A percentile compares a stretch with the other conserved stretches of the same genome.
Evolutionary conservation across 2,797 vertebrate genomes (phyloP).

Genomic region (Merluccius polli): DNA sequence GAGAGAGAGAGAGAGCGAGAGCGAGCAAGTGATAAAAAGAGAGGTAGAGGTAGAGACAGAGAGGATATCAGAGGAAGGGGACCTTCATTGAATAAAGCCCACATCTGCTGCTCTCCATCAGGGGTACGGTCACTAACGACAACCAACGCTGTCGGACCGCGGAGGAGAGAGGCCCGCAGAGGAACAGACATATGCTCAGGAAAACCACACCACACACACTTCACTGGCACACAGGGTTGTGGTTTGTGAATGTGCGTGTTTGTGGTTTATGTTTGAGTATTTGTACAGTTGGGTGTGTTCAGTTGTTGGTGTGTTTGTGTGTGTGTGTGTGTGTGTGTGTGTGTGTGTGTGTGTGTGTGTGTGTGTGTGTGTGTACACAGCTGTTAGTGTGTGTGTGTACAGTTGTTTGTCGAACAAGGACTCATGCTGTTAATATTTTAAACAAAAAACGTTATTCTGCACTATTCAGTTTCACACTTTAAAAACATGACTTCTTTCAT

Average conservation of each 20-base stretch:
- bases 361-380: neutral
- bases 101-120: constrained; percentile 78
- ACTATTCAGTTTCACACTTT: neutral
- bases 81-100: constrained; percentile 55
- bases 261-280: neutral
- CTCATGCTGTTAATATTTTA: neutral
- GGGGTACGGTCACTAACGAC: constrained; percentile 73
- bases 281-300: neutral
- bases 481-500: neutral
- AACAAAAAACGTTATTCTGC: neutral
- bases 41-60: neutral
- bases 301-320: constrained; percentile 7
- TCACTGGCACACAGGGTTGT: neutral
- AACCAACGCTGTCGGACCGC: constrained; percentile 35
- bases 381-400: constrained; percentile 1
- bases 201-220: no score
- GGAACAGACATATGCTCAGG: neutral
- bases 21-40: neutral
- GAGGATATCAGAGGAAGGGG: neutral
- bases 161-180: neutral
- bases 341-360: neutral
- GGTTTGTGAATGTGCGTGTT: neutral
- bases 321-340: neutral
- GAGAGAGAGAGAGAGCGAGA: neutral
- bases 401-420: neutral